Percentiles rank a stretch among this genome's conserved stretches.
phyloP scores from a whole-genome alignment of 2,888 invertebrate species.

The Morpho deidamia region DNA sequence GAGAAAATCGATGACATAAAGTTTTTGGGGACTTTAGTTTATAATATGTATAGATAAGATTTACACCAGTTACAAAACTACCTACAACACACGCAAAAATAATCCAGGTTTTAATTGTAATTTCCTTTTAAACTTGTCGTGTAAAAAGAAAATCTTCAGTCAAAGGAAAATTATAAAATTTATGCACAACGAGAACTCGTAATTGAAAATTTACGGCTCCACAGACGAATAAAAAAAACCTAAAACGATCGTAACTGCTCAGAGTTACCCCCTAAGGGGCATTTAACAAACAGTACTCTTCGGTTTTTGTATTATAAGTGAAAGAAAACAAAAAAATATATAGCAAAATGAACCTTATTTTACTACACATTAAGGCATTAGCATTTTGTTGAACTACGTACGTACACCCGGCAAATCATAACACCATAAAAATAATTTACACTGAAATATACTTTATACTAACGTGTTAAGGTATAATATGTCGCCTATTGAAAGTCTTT shows the following conservation, averaged over 20 bases:
- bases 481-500: neutral
- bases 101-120: too few relatives aligned
- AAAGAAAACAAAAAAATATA: neutral
- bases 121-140: neutral
- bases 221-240: conserved; percentile 13
- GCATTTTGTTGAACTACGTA: neutral
- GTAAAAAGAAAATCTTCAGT: neutral
- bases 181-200: neutral
- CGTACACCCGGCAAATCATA: neutral
- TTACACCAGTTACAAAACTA: too few relatives aligned
- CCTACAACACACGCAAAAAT: too few relatives aligned
- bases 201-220: conserved; percentile 16
- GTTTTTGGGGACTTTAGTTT: too few relatives aligned
- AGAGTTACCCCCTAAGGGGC: conserved; percentile 11
- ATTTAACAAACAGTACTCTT: conserved; percentile 1
- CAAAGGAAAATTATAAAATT: neutral
- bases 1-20: too few relatives aligned
- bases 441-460: neutral
- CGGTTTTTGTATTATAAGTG: neutral
- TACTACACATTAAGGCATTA: neutral
- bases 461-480: neutral
- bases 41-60: too few relatives aligned
- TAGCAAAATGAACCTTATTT: neutral
- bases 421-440: neutral
- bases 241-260: conserved; percentile 13